phyloP scores from a whole-genome alignment of 2,797 vertebrate species.

The Synanceia verrucosa region DNA sequence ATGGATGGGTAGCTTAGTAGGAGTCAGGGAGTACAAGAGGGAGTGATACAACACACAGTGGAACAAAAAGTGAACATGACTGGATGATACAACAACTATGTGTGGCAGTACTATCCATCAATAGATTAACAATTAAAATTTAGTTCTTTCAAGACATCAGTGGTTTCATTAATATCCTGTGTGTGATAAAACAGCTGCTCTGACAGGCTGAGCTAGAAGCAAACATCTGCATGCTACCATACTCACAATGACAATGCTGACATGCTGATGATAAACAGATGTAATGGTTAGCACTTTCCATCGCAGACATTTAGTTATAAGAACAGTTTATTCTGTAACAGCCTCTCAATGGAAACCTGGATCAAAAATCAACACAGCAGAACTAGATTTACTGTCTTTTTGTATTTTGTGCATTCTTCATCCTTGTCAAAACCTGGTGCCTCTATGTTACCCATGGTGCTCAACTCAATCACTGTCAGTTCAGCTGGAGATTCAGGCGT shows the following conservation, averaged over 20 bases:
- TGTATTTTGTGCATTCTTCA: too few species aligned
- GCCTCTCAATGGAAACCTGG: too few species aligned
- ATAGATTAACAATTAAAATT: not conserved
- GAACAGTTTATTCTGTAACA: too few species aligned
- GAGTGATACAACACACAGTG: not conserved
- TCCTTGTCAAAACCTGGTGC: too few species aligned
- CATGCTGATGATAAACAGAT: not conserved
- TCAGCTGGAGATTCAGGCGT: too few species aligned
- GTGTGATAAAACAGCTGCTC: not conserved
- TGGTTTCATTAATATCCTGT: not conserved
- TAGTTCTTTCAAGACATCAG: not conserved
- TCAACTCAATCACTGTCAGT: too few species aligned
- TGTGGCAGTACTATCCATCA: not conserved
- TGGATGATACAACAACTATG: constrained; percentile 15
- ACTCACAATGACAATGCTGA: not conserved
- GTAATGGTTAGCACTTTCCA: not conserved
- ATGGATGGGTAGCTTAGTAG: constrained; percentile 11
- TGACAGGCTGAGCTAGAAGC: not conserved
- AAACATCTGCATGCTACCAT: not conserved
- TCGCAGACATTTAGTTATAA: too few species aligned
- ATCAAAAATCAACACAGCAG: too few species aligned
- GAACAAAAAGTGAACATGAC: constrained; percentile 20
- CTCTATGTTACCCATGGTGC: too few species aligned
- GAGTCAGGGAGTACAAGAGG: too few species aligned
- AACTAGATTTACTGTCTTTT: too few species aligned